A percentile compares a stretch with the other conserved stretches of the same genome.
Conservation (phyloP, 1,140 invertebrate species). For the Aphidius gifuensis region DNA sequence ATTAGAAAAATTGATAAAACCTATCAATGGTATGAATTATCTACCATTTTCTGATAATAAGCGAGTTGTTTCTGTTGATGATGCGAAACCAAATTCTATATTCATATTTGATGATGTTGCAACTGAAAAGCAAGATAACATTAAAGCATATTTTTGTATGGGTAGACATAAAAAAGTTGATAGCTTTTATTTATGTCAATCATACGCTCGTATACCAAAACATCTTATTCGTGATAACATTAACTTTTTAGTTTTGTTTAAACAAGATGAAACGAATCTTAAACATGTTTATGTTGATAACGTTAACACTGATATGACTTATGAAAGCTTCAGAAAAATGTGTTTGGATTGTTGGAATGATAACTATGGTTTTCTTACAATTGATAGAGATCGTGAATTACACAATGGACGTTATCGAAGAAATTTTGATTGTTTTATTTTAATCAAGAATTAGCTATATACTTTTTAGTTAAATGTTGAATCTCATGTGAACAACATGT, state of each 20-base stretch:
- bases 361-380: conserved; percentile 26
- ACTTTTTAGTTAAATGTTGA: too few relatives aligned
- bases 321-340: conserved; percentile 30
- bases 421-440: too few relatives aligned
- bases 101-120: too few relatives aligned
- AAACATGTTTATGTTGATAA: conserved; percentile 36
- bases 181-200: too few relatives aligned
- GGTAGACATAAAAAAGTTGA: too few relatives aligned
- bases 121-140: conserved; percentile 27
- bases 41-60: not conserved
- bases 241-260: conserved; percentile 43
- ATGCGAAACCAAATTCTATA: too few relatives aligned
- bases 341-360: conserved; percentile 9
- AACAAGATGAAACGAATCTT: conserved; percentile 31
- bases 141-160: conserved; percentile 38
- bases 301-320: conserved; percentile 36
- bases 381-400: not conserved
- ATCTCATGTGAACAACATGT: too few relatives aligned
- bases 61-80: too few relatives aligned
- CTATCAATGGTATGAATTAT: conserved; percentile 7
- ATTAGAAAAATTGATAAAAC: not conserved
- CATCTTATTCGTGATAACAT: conserved; percentile 44
- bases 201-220: conserved; percentile 37
- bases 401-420: conserved; percentile 1
- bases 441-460: too few relatives aligned